phyloP scores from a whole-genome alignment of 2,888 invertebrate species.

The Anorthoa munda region DNA sequence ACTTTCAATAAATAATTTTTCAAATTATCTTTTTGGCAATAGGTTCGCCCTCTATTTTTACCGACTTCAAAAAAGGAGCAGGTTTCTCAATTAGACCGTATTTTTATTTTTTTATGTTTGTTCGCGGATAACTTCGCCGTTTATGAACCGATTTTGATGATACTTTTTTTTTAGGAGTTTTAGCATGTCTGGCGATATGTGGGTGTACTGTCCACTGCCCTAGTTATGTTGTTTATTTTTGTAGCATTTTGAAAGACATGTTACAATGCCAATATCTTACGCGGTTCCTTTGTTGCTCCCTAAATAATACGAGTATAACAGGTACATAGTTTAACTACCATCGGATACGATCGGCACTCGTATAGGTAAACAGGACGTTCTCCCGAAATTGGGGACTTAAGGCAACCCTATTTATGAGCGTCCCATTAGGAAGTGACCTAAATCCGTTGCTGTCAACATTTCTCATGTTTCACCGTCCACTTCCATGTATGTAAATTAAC shows the following conservation, averaged over 20 bases:
- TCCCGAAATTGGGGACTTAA: conserved; percentile 72
- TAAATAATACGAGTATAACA: conserved; percentile 22
- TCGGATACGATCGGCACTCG: conserved; percentile 51
- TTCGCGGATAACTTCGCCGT: too few species aligned
- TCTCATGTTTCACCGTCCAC: conserved; percentile 69
- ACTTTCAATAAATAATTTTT: background rate
- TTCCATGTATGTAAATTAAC: conserved; percentile 68
- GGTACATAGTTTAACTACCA: conserved; percentile 44
- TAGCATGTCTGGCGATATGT: too few species aligned
- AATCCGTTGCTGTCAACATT: conserved; percentile 76
- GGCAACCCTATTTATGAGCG: conserved; percentile 72
- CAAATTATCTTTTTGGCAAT: too few species aligned
- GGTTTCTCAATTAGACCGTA: too few species aligned
- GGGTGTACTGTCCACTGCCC: too few species aligned
- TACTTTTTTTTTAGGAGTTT: too few species aligned
- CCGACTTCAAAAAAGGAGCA: too few species aligned
- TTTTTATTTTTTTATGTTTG: too few species aligned
- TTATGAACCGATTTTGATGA: too few species aligned
- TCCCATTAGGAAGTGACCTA: conserved; percentile 78
- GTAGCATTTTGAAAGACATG: background rate
- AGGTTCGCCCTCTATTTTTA: too few species aligned
- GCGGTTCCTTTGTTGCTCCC: background rate
- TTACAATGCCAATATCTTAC: background rate
- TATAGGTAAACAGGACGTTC: conserved; percentile 72
- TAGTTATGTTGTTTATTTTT: too few species aligned